phyloP scores from a whole-genome alignment of 1,140 invertebrate species.

The Drosophila asahinai region DNA sequence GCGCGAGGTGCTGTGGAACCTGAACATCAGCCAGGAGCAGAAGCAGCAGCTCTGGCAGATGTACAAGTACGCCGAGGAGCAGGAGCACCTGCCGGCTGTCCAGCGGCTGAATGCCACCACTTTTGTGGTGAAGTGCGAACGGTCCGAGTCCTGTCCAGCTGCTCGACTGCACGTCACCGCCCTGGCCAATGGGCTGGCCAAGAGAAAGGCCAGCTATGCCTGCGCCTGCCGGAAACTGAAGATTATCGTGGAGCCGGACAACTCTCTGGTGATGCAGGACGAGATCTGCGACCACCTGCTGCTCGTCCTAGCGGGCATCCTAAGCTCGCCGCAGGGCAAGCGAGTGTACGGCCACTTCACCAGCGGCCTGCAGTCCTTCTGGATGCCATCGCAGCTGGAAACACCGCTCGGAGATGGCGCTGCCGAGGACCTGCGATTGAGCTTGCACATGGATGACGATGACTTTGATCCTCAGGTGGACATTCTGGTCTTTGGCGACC shows the following conservation, averaged over 20 bases:
- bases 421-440: constrained; percentile 52
- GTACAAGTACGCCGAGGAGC: constrained; percentile 60
- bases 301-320: constrained; percentile 70
- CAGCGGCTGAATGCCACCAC: constrained; percentile 68
- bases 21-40: constrained; percentile 71
- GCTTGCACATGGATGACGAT: constrained; percentile 48
- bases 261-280: constrained; percentile 80
- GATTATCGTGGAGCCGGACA: constrained; percentile 80
- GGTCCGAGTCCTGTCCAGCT: constrained; percentile 69
- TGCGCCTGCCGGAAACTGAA: constrained; percentile 79
- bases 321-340: constrained; percentile 73
- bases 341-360: constrained; percentile 69
- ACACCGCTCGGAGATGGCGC: constrained; percentile 58
- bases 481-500: constrained; percentile 75
- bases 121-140: constrained; percentile 74
- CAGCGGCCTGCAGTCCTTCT: constrained; percentile 66
- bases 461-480: constrained; percentile 66
- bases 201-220: constrained; percentile 55
- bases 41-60: constrained; percentile 74
- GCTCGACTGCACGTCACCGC: constrained; percentile 75
- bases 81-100: constrained; percentile 67
- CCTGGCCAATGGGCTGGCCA: constrained; percentile 56
- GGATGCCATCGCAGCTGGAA: constrained; percentile 74
- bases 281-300: constrained; percentile 83
- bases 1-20: constrained; percentile 73